Evolutionary conservation across 2,113 vertebrate species (phyloP), one percentile per base, ranked within the genome.

Genomic region (Tyrannus savana): DNA sequence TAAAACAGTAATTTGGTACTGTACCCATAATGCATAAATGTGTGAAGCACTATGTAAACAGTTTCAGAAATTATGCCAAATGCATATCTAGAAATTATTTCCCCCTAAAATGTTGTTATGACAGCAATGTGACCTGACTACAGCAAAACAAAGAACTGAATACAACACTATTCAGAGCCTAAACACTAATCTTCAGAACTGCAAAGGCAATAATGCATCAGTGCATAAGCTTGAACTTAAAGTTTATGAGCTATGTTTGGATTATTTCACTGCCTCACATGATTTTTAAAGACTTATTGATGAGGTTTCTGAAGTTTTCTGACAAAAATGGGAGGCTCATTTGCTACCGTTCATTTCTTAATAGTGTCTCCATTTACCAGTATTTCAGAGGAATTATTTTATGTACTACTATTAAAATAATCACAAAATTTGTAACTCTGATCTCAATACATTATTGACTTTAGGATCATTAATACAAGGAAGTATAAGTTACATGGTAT

Each of bases 11-110:
- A 39, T 79, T 89, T 60, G 14, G 3, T 74, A 42, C 49, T 53
- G 23, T 16, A 76, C 3, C 6, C 9, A 7, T 19, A 74, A 58
- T 30, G 33, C 24, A 73, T 0, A 3, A 73, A 50, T 5, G 18
- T 13, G 14, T 50, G 39, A 91, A 82, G 44, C 4, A 39, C 19
- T 60, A 42, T 1, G 10, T 8, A 81, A 77, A 58, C 0, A 47
- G 52, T 6, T 79, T 56, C 10, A 35, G 0, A 78, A 28, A 50
- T 37, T 0, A 85, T 46, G 17, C 16, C 67, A 88, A 85, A 88
- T 41, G 62, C 11, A 11, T 5, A 58, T 0, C 3, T 0, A n/a
- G 6, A 47, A 16, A 44, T 56, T 13, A 12, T 44, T 60, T 25
- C 12, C 6, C 6, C 13, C 25, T 41, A 19, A 19, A 28, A 37